Base-by-base conservation (phyloP, 1,140 invertebrate species). In the Leptinotarsa undecemlineata region DNA sequence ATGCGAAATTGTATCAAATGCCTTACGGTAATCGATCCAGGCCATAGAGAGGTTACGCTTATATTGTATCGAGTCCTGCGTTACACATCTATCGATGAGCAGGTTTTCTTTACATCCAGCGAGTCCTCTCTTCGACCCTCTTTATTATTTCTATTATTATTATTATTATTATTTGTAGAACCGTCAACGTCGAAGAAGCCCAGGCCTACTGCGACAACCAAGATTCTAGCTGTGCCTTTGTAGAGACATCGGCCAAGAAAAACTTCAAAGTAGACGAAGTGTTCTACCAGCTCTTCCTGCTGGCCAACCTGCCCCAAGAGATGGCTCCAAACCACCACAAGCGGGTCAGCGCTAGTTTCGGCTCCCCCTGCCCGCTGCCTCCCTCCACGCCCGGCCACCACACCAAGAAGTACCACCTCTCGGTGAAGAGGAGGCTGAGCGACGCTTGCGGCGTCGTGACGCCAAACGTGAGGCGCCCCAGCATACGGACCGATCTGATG, bases 291-390 rank as follows among this genome's bases (percentile, higher is more conserved):
- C 87, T 95, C 4, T 95, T 95, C 84, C 88, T 91, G 60, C 89
- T 93, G 13, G 93, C 93, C 11, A 92, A 93, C 81, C 85, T 95
- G 69, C 94, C 94, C 2, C 84, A 92, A 79, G 94, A 95, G 86
- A 95, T 95, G 94, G 93, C 93, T n/a, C 94, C 94, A 0, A 94
- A 94, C 81, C 91, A 94, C 81, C 94, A 95, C 83, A 91, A 92
- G 78, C 87, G 91, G 8, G 87, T 91, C 23, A 90, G 90, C 83
- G 88, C 91, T 20, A 82, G 89, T 3, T 92, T 92, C 75, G 91
- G 91, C 3, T 91, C 91, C 51, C 91, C 91, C 0, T 92, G 90
- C 71, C 91, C 91, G 13, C 83, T 92, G 67, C 83, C 83, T 48
- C 91, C 91, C 0, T 90, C 91, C 0, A 90, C 90, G 77, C 90